A percentile compares a stretch with the other conserved stretches of the same genome.
These are phyloP conservation scores for Hylaea fasciaria DNA, from an alignment of 2,888 invertebrate genomes.

Conservation along the genomic window DNA sequence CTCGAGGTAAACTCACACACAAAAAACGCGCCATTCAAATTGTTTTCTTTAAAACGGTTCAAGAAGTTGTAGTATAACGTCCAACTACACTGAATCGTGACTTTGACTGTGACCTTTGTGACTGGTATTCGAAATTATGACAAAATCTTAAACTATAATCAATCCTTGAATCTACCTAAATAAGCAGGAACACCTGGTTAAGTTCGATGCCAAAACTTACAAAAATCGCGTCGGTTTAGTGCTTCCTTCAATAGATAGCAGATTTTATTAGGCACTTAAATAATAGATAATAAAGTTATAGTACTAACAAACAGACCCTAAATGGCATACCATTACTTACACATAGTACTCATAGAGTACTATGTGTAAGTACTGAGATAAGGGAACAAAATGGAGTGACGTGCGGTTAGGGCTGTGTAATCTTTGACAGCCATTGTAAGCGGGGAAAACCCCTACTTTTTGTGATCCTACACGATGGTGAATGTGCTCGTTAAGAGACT, in stretches of 20 bases:
- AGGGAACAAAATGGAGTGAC: conserved; percentile 8
- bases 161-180: no score
- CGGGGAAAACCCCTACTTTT: not conserved
- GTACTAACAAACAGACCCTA: not conserved
- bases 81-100: no score
- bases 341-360: conserved; percentile 2
- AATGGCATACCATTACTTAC: not conserved
- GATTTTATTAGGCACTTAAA: conserved; percentile 6
- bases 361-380: conserved; percentile 15
- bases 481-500: not conserved
- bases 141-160: no score
- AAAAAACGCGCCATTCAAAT: no score
- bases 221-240: conserved; percentile 2
- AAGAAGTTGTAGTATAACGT: no score
- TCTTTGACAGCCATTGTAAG: conserved; percentile 7
- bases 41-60: no score
- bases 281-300: not conserved
- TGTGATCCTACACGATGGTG: not conserved
- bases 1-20: no score
- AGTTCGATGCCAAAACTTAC: not conserved
- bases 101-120: no score
- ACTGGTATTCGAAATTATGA: no score
- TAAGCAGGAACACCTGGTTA: no score
- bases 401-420: conserved; percentile 7
- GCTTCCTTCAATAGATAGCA: not conserved